Conservation (phyloP, 2,888 invertebrate species). For the Drosophila melanosoma region DNA sequence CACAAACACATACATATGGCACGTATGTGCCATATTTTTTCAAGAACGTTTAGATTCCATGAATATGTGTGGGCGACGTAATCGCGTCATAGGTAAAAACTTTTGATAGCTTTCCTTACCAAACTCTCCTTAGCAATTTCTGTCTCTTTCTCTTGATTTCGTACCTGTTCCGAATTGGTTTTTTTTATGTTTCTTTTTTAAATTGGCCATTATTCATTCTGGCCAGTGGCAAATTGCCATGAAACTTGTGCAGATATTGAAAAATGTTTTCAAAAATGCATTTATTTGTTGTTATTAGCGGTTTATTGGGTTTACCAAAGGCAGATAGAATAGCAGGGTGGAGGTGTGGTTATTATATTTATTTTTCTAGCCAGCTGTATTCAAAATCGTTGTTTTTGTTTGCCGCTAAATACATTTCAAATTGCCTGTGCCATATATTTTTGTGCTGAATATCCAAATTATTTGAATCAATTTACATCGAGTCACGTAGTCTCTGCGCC, state of each 20-base stretch:
- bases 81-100: slow-evolving; percentile 37
- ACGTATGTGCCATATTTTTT: slow-evolving; percentile 37
- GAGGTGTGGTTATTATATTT: neutral
- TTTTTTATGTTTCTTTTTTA: neutral
- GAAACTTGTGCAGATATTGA: slow-evolving; percentile 34
- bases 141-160: slow-evolving; percentile 6
- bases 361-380: slow-evolving; percentile 43
- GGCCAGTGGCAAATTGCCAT: slow-evolving; percentile 42
- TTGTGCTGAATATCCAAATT: slow-evolving; percentile 43
- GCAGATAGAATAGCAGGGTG: neutral
- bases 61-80: slow-evolving; percentile 30
- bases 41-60: slow-evolving; percentile 56
- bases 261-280: slow-evolving; percentile 33
- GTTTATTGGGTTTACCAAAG: neutral
- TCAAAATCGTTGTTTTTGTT: slow-evolving; percentile 40
- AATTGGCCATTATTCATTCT: slow-evolving; percentile 35
- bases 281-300: slow-evolving; percentile 26
- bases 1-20: neutral
- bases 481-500: slow-evolving; percentile 39
- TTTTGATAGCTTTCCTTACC: slow-evolving; percentile 19
- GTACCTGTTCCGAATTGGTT: slow-evolving; percentile 23
- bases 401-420: slow-evolving; percentile 33
- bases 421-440: slow-evolving; percentile 42
- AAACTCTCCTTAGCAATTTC: slow-evolving; percentile 28
- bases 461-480: slow-evolving; percentile 23